Evolutionary conservation across 2,113 vertebrate species (phyloP), one percentile per base, ranked within the genome.

Genomic region (Lamprotornis superbus): DNA sequence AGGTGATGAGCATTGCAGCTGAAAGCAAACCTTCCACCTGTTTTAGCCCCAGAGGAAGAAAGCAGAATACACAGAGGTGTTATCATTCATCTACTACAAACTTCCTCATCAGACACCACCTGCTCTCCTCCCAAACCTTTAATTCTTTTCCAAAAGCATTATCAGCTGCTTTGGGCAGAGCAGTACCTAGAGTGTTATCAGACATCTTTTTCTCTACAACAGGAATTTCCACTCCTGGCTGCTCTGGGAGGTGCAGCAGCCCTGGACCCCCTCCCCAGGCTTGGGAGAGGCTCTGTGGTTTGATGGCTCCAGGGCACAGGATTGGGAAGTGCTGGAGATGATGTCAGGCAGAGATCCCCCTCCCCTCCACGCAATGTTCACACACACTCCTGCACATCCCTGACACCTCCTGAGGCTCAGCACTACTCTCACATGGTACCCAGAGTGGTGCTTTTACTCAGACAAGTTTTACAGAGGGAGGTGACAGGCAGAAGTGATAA

Each of bases 121-220:
- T 46, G 37, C 50, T 79, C 39, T 59, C 40, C 37, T 74, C 46
- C 31, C 52, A 83, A 80, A 15, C 50, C 83, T 92, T 94, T 94
- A n/a, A 46, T 92, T 74, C 68, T 78, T 53, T 65, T 85, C 93
- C 93, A 96, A 44, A 64, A 96, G 33, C n/a, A 3, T 49, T 64
- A 59, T 24, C 75, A 81, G 53, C 40, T 68, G 33, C 89, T 92
- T 81, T 33, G 49, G 52, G 80, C 82, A 91, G 40, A 92, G 50
- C 61, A 22, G 44, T 30, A 53, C 31, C 73, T 15, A 0, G 7
- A 83, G 33, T 3, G 0, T 82, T 82, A 82, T 64, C 91, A 69
- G 39, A 13, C 46, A 61, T 69, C 46, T 46, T 52, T 71, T 60
- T 22, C 84, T 47, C 37, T 17, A 2, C 20, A 95, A 79, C 75